These are phyloP conservation scores for Puffinus mauretanicus DNA, from an alignment of 2,113 vertebrate genomes.

Conservation along the genomic window DNA sequence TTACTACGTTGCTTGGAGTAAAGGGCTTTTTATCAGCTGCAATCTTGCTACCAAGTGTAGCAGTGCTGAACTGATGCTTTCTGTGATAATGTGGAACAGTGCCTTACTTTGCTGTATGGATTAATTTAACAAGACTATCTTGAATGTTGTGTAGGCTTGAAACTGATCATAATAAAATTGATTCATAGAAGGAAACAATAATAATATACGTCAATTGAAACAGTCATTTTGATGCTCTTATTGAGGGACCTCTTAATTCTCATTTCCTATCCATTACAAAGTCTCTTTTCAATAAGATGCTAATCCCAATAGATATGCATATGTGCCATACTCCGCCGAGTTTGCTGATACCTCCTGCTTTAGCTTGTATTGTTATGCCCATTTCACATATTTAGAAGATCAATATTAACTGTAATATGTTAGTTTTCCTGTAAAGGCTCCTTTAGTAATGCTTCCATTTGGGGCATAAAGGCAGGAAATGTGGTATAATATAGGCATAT, in stretches of 20 bases:
- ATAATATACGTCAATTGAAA: background rate
- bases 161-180: background rate
- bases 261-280: background rate
- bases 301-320: fast-evolving
- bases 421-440: background rate
- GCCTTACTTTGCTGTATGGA: background rate
- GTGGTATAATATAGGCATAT: background rate
- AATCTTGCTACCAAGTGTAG: background rate
- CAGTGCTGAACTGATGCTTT: background rate
- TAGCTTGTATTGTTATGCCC: background rate
- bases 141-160: background rate
- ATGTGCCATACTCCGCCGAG: fast-evolving
- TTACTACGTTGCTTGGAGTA: background rate
- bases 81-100: background rate
- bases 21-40: background rate
- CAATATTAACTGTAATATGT: background rate
- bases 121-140: background rate
- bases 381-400: background rate
- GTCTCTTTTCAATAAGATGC: background rate
- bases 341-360: background rate
- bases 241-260: background rate
- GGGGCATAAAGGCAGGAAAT: background rate
- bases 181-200: background rate
- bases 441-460: background rate
- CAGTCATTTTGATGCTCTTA: background rate